A percentile compares a stretch with the other conserved stretches of the same genome.
Conservation (phyloP, 2,888 invertebrate species). For the Melangyna quadrimaculata region DNA sequence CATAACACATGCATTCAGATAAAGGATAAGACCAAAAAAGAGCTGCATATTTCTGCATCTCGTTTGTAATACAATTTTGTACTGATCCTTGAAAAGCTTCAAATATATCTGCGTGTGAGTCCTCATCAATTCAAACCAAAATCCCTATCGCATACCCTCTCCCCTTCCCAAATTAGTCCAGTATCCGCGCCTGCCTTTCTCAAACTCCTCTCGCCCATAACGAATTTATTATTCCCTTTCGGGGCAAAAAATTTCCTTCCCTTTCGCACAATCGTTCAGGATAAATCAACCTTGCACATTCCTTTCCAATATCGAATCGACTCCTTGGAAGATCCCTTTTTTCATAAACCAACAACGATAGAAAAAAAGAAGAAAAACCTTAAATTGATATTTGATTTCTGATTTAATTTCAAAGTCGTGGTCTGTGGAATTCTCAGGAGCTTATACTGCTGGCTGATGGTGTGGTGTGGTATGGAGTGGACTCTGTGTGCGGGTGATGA, state of each 20-base stretch:
- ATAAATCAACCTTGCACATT: slow-evolving; percentile 55
- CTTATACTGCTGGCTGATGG: not conserved
- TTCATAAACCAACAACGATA: not conserved
- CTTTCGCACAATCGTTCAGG: slow-evolving; percentile 5
- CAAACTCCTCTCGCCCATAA: not conserved
- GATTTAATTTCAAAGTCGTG: slow-evolving; percentile 78
- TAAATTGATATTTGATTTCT: slow-evolving; percentile 81
- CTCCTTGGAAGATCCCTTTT: slow-evolving; percentile 47
- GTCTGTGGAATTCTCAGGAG: slow-evolving; percentile 57
- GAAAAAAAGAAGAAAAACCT: slow-evolving; percentile 41
- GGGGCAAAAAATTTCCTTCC: not conserved
- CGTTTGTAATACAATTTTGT: no score
- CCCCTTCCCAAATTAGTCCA: not conserved
- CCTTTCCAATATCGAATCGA: slow-evolving; percentile 47
- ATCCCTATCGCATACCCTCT: not conserved
- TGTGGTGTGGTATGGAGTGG: no score
- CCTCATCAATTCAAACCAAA: no score
- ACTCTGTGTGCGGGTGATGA: slow-evolving; percentile 1
- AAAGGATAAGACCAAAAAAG: no score
- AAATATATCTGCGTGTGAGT: no score
- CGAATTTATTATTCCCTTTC: slow-evolving; percentile 56
- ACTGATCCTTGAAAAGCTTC: no score
- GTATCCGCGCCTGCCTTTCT: not conserved
- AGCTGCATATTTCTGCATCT: no score
- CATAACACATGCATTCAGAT: no score